Base-by-base conservation (phyloP, 2,888 invertebrate genomes). In the Pecten maximus region DNA sequence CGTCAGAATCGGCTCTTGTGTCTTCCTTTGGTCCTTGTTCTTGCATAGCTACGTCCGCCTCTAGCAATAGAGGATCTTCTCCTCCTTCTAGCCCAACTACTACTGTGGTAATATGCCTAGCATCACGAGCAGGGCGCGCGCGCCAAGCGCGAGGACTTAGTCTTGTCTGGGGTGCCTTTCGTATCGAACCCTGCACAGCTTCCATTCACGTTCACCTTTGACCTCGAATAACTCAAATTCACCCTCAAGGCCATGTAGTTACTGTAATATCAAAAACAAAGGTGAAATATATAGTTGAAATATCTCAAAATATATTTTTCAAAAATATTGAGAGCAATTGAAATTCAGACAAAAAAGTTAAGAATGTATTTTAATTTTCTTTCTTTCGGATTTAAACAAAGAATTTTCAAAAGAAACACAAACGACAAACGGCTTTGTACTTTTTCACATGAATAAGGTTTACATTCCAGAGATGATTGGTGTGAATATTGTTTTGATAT, bases 101-200 rank as follows among this genome's bases (percentile, higher is more conserved):
- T 35, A 74, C 74, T 74, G 74, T 74, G 74, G 74, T 74, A 74
- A 74, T 74, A 74, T 74, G 74, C 74, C 74, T 74, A 35, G 35
- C 74, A 23, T 74, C 74, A 74, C 74, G 74, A 74, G 74, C 74
- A 23, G 35, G 74, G 74, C 74, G 74, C 74, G 74, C 74, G 74
- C 74, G 74, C 74, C 74, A 74, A 74, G 74, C 74, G 35, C 35
- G 74, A 74, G 74, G 74, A 74, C 74, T 28, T 74, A 28, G 74
- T 74, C 74, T 74, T 74, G 74, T 74, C 74, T 74, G 74, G 74
- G 74, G 35, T 74, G 74, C 74, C 74, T 74, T 74, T 74, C 74
- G 74, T 74, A 74, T 74, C 74, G 74, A 74, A 74, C 74, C 74
- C 74, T 74, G 74, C 74, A 74, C 74, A 74, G 74, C 74, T 74